These are phyloP conservation scores for Zaprionus ghesquierei DNA, from an alignment of 1,140 invertebrate species.

Conservation along the genomic window DNA sequence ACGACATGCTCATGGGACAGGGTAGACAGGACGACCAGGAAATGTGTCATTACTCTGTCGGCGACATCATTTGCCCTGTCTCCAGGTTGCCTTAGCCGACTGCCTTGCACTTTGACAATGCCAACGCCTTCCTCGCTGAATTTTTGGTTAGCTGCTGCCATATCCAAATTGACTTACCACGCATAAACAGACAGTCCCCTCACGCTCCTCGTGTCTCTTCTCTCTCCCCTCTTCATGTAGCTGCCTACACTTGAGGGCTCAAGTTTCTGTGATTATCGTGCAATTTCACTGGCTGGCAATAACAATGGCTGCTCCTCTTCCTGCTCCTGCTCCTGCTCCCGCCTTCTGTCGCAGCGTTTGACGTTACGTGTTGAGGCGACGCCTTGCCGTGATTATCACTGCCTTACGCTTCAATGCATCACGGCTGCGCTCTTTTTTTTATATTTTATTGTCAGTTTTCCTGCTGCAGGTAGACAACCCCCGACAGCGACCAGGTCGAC, in stretches of 20 bases:
- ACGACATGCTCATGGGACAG: not conserved
- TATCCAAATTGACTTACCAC: conserved; percentile 79
- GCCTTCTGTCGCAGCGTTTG: conserved; percentile 64
- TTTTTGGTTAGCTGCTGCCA: conserved; percentile 65
- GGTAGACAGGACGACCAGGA: not conserved
- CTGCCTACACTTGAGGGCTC: conserved; percentile 69
- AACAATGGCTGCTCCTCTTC: conserved; percentile 40
- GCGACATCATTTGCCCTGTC: conserved; percentile 36
- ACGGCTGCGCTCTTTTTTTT: conserved; percentile 45
- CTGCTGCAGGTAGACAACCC: conserved; percentile 52
- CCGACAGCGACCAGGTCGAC: conserved; percentile 13
- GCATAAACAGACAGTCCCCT: conserved; percentile 59
- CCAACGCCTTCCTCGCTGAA: conserved; percentile 49
- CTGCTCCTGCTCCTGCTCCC: conserved; percentile 5
- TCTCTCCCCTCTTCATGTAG: not conserved
- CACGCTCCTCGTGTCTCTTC: not conserved
- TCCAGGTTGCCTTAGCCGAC: too few relatives aligned
- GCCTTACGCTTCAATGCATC: conserved; percentile 77
- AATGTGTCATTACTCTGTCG: conserved; percentile 67
- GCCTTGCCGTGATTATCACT: conserved; percentile 75
- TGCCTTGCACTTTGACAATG: conserved; percentile 63
- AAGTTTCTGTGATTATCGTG: conserved; percentile 80
- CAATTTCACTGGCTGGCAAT: conserved; percentile 58
- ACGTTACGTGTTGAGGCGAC: conserved; percentile 74
- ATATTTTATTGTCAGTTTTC: not conserved